Evolutionary conservation across 1,140 invertebrate species (phyloP).

Genomic region (Zophobas morio): DNA sequence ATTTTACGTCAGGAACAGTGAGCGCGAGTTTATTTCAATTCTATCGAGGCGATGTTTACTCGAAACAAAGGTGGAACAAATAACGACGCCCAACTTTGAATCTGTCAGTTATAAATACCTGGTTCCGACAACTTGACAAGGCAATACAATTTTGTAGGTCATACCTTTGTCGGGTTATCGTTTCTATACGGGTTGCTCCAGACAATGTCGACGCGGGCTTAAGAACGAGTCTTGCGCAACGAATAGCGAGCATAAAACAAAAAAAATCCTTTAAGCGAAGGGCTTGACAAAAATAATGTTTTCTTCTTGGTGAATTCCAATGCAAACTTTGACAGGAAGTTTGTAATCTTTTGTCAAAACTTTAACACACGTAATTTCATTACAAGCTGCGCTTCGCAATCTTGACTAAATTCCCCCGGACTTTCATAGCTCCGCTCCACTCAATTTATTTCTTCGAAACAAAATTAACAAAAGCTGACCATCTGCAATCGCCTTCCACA

Average conservation of each 20-base stretch:
- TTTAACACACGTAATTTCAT: too few relatives aligned
- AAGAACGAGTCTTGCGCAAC: conserved; percentile 6
- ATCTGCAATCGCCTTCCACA: too few relatives aligned
- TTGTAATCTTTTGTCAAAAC: too few relatives aligned
- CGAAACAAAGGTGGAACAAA: conserved; percentile 46
- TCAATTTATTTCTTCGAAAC: too few relatives aligned
- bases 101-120: conserved; percentile 49
- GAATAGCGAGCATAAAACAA: background rate
- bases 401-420: too few relatives aligned
- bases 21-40: conserved; percentile 20
- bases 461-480: too few relatives aligned
- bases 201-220: background rate
- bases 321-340: too few relatives aligned
- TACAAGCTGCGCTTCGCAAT: too few relatives aligned
- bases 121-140: conserved; percentile 47
- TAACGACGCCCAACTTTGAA: conserved; percentile 48
- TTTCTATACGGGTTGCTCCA: background rate
- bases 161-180: conserved; percentile 32
- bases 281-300: background rate
- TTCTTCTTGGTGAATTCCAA: too few relatives aligned
- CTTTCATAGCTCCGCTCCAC: too few relatives aligned
- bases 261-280: background rate
- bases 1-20: conserved; percentile 41
- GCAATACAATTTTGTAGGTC: conserved; percentile 33
- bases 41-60: conserved; percentile 36